Evolutionary conservation across 2,113 vertebrate genomes (phyloP).

Genomic region (Acinonyx jubatus): DNA sequence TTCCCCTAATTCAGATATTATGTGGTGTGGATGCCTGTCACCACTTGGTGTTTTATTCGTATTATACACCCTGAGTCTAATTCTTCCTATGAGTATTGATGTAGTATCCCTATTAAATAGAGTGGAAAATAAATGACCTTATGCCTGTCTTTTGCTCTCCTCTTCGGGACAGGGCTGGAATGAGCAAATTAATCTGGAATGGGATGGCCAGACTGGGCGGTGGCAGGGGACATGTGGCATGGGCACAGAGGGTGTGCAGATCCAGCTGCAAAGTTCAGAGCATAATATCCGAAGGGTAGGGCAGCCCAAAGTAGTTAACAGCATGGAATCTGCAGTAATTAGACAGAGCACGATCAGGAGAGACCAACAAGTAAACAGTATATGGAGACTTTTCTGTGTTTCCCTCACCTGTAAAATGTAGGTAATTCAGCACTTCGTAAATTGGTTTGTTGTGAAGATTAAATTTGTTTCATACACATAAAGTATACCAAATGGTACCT

Average conservation of each 20-base stretch:
- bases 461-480: background rate
- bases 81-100: slow-evolving; percentile 1
- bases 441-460: background rate
- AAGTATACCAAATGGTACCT: background rate
- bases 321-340: background rate
- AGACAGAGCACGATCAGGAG: background rate
- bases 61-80: background rate
- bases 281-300: background rate
- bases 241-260: background rate
- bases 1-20: background rate
- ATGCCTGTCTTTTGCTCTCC: background rate
- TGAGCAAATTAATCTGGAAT: background rate
- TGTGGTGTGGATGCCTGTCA: background rate
- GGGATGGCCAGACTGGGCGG: background rate
- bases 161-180: background rate
- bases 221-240: background rate
- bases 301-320: background rate
- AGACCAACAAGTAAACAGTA: background rate
- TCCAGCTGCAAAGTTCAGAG: background rate
- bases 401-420: background rate
- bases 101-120: background rate
- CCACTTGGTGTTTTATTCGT: background rate
- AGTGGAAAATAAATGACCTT: background rate
- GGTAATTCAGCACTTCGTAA: background rate
- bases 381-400: background rate